These are phyloP conservation scores for Flexamia atlantica DNA, from an alignment of 2,888 invertebrate genomes.

Conservation along the genomic window DNA sequence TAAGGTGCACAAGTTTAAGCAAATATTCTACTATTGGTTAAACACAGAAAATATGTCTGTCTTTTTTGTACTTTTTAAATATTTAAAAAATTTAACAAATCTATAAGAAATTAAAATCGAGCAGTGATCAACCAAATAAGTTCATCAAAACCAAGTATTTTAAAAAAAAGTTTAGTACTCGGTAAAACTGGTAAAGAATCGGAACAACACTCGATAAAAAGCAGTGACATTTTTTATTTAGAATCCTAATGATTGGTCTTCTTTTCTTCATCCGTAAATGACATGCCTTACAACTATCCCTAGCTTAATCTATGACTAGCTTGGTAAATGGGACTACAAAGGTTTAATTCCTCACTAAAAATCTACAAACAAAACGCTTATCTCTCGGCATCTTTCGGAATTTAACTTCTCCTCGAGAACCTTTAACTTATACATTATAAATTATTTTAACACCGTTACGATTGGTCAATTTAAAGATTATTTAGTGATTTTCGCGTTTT, in stretches of 20 bases:
- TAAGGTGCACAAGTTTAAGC: no score
- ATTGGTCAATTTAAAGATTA: neutral
- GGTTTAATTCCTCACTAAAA: neutral
- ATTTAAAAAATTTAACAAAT: no score
- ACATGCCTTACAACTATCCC: neutral
- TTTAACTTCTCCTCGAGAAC: neutral
- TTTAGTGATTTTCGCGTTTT: neutral
- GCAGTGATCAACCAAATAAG: no score
- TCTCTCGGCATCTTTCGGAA: constrained; percentile 3
- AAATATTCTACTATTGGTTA: no score
- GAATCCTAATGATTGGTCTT: neutral
- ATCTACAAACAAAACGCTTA: neutral
- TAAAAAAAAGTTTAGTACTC: no score
- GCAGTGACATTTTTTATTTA: neutral
- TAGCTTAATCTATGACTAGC: constrained; percentile 32
- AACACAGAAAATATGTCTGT: no score
- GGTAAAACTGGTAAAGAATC: no score
- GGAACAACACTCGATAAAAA: no score
- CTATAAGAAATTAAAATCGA: no score
- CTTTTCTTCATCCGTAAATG: neutral
- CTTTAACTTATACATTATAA: neutral
- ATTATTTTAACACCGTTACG: neutral
- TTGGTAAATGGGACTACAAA: constrained; percentile 14
- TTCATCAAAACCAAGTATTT: no score
- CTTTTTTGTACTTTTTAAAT: no score